phyloP scores from a whole-genome alignment of 2,888 invertebrate species.

The Lagria hirta region DNA sequence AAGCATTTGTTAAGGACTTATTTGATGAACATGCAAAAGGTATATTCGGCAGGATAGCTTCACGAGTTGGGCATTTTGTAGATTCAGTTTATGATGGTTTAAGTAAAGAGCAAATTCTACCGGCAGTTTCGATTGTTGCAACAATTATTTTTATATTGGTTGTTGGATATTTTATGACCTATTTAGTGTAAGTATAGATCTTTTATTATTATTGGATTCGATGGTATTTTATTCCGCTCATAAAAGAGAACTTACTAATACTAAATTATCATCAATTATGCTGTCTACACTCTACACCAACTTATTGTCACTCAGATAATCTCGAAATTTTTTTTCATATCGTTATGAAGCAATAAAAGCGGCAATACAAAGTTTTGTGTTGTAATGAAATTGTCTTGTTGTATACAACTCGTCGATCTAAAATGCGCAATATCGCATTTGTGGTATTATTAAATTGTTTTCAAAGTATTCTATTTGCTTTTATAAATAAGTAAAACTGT shows the following conservation, averaged over 20 bases:
- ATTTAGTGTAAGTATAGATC: constrained; percentile 70
- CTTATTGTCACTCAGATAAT: not conserved
- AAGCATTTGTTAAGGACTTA: constrained; percentile 76
- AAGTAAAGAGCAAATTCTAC: constrained; percentile 75
- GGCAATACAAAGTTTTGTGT: no score
- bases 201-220: no score
- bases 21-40: constrained; percentile 78
- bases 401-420: no score
- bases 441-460: no score
- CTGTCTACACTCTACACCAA: no score
- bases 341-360: constrained; percentile 2
- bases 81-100: constrained; percentile 74
- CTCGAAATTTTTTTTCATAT: constrained; percentile 4
- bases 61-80: constrained; percentile 65
- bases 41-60: constrained; percentile 68
- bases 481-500: no score
- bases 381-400: no score
- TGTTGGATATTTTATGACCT: constrained; percentile 83
- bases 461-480: no score
- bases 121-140: constrained; percentile 75
- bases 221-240: no score
- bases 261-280: no score
- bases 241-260: no score
- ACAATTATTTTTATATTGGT: constrained; percentile 76
- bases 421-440: no score